These are phyloP conservation scores for Leptinotarsa juncta DNA, from an alignment of 2,888 invertebrate genomes.

Conservation along the genomic window DNA sequence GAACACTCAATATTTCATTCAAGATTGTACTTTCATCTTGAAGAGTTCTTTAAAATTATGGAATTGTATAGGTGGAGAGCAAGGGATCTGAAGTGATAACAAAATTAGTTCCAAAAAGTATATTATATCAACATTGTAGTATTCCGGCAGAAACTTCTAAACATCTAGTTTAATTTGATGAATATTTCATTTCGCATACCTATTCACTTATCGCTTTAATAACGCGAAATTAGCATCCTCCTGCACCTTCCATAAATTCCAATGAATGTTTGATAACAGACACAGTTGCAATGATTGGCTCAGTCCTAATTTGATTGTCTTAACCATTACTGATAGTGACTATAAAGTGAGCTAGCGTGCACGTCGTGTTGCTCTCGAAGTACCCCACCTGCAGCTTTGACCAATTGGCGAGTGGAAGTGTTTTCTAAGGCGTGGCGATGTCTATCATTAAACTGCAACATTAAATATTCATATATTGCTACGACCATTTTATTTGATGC, in stretches of 20 bases:
- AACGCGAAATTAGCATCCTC: background rate
- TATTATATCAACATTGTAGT: too few species aligned
- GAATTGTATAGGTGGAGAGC: too few species aligned
- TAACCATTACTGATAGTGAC: background rate
- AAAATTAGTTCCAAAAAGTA: too few species aligned
- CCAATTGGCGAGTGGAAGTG: constrained; percentile 52
- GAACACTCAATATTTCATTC: too few species aligned
- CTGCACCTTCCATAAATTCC: background rate
- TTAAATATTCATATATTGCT: constrained; percentile 58
- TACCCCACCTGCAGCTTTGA: constrained; percentile 55
- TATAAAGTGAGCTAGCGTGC: constrained; percentile 14
- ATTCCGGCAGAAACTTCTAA: too few species aligned
- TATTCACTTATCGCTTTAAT: too few species aligned
- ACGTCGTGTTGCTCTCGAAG: constrained; percentile 7
- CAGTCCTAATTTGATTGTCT: constrained; percentile 10
- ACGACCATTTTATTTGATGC: constrained; percentile 56
- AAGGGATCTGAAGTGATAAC: too few species aligned
- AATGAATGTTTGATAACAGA: background rate
- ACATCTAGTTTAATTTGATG: too few species aligned
- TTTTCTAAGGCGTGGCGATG: constrained; percentile 50
- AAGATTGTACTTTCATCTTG: too few species aligned
- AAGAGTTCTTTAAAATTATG: too few species aligned
- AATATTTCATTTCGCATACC: too few species aligned
- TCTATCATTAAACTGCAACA: constrained; percentile 46
- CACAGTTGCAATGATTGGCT: constrained; percentile 5